Conservation (phyloP, 2,888 invertebrate genomes). For the Tiphia femorata region DNA sequence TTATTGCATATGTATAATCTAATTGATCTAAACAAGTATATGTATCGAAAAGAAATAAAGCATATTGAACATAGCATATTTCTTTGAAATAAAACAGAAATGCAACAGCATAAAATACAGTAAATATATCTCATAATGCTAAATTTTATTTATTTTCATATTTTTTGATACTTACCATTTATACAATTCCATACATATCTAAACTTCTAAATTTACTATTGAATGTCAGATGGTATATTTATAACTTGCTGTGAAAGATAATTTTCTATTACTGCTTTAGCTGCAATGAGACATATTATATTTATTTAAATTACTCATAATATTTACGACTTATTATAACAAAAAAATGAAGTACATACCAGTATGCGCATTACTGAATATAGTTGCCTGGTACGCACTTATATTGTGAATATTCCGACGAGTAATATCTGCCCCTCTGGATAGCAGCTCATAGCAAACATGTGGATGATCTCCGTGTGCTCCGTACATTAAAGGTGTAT, state of each 20-base stretch:
- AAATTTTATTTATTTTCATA: too few relatives aligned
- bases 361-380: slow-evolving; percentile 72
- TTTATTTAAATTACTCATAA: background rate
- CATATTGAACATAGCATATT: too few relatives aligned
- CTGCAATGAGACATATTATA: slow-evolving; percentile 69
- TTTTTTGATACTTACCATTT: too few relatives aligned
- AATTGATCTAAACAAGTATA: too few relatives aligned
- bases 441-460: slow-evolving; percentile 86
- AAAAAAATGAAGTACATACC: slow-evolving; percentile 50
- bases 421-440: slow-evolving; percentile 85
- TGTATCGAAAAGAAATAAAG: too few relatives aligned
- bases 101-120: too few relatives aligned
- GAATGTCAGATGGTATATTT: slow-evolving; percentile 49
- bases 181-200: background rate
- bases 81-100: too few relatives aligned
- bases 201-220: slow-evolving; percentile 27
- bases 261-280: slow-evolving; percentile 84
- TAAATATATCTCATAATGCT: too few relatives aligned
- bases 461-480: slow-evolving; percentile 91
- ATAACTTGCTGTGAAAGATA: slow-evolving; percentile 73
- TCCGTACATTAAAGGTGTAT: slow-evolving; percentile 92
- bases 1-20: too few relatives aligned
- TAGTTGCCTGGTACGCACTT: slow-evolving; percentile 87
- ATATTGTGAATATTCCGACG: slow-evolving; percentile 85
- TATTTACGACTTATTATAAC: too few relatives aligned